Evolutionary conservation across 2,888 invertebrate species (phyloP), one percentile per base, ranked within the genome.

Genomic region (Selenia dentaria): DNA sequence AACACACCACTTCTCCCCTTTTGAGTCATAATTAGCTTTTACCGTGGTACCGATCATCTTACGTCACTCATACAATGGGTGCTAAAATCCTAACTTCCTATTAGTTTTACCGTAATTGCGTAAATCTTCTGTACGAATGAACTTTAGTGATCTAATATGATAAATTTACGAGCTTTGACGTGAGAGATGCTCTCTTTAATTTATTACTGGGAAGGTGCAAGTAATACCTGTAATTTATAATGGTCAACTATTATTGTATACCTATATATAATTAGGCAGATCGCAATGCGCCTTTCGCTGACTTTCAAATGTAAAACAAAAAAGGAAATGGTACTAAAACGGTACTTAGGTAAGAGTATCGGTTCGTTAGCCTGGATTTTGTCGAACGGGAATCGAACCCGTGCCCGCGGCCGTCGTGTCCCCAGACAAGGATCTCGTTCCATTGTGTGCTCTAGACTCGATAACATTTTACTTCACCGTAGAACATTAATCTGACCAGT

Each of bases 331-430:
- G 61, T 64, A 25, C 8, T 38, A 34, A 38, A 75, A 71, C 70
- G 67, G 72, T 74, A 77, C 70, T 71, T 70, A 69, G 68, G 72
- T 69, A 72, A 70, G 66, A 68, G 65, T 66, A 66, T 71, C 70
- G 74, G 78, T 77, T 80, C 75, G 78, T 86, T 85, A 86, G 78
- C 83, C 80, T 79, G 76, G 69, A 77, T 86, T 83, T 81, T 63
- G 73, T 66, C 58, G 73, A 83, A 80, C 83, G 81, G 83, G 83
- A 85, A 77, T 74, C 79, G 74, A 83, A 83, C 79, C 70, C 56
- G 58, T 59, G 71, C 74, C 76, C 53, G 66, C 60, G 71, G 77
- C 72, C 70, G 70, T 75, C 81, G 83, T 81, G 81, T 72, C 67
- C 44, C 62, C 57, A 59, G 85, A 86, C 83, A 87, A 86, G 67